Percentiles rank a stretch among this genome's conserved stretches.
phyloP scores from a whole-genome alignment of 1,140 invertebrate genomes.

The Rhagoletis zephyria region DNA sequence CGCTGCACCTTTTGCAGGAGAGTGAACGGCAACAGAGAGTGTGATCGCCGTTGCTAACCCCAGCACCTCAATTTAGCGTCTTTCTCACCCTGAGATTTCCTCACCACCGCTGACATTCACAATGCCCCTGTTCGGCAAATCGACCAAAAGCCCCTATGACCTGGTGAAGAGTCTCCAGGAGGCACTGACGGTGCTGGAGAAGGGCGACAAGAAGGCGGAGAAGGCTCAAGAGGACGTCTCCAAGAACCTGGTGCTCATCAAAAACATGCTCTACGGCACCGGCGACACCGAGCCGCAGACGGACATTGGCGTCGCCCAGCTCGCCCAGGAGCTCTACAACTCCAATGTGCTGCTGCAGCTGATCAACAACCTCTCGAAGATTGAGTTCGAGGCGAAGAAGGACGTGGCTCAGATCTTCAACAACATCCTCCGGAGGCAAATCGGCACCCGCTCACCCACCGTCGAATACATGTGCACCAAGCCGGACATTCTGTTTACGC shows the following conservation, averaged over 20 bases:
- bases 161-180: conserved; percentile 96
- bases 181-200: conserved; percentile 92
- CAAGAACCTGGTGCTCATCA: conserved; percentile 94
- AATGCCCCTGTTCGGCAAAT: conserved; percentile 98
- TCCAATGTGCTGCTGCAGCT: conserved; percentile 92
- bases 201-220: conserved; percentile 95
- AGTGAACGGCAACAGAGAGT: too few relatives aligned
- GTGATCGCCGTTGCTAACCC: too few relatives aligned
- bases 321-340: conserved; percentile 94
- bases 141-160: conserved; percentile 95
- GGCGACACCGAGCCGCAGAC: conserved; percentile 97
- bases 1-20: too few relatives aligned
- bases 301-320: conserved; percentile 95
- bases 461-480: conserved; percentile 99
- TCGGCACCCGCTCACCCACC: conserved; percentile 96
- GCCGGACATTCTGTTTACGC: conserved; percentile 95
- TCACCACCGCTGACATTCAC: too few relatives aligned
- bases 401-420: conserved; percentile 99
- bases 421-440: conserved; percentile 97
- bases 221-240: conserved; percentile 98
- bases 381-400: conserved; percentile 99
- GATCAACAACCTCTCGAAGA: conserved; percentile 92
- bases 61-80: too few relatives aligned
- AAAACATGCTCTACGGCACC: conserved; percentile 97
- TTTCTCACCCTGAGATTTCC: too few relatives aligned